Base-by-base conservation (phyloP, 1,140 invertebrate species). In the Drosophila parvula region DNA sequence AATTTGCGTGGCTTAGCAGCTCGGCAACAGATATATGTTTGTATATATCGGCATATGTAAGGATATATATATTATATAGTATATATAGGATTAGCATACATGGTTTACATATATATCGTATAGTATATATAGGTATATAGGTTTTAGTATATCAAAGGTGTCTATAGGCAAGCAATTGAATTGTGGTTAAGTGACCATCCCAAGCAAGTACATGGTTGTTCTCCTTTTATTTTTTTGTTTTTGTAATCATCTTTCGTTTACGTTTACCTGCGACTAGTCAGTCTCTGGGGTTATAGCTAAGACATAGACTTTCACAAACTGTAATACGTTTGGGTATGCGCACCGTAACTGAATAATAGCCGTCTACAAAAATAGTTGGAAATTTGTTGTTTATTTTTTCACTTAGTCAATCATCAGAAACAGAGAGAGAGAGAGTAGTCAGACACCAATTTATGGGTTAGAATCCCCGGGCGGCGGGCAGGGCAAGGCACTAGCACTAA, bases 241-340 rank as follows among this genome's bases (percentile, higher is more conserved):
- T 22, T 53, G 69, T 30, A 70, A 78, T 41, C 36, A 61, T 68
- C 34, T 22, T 55, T 36, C 50, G 40, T 36, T 73, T 57, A 44
- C 43, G 48, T 64, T 79, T 88, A 86, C 83, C 83, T 86, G 55
- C 32, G 27, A 36, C 48, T 77, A 86, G 71, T 86, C 79, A 86
- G 71, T 86, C 79, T 50, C 67, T 67, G 71, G 63, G 79, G 50
- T 44, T 74, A 81, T 89, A 89, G 71, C 76, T 86, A 81, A 91
- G 82, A 77, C 90, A 91, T 74, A 91, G 78, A 48, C 74, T 89
- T 81, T 91, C 77, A 84, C 84, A 91, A 70, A 91, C 80, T 74
- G 80, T 88, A 56, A 91, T 86, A 78, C 90, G 88, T 79, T 91
- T 91, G 67, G 90, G 90, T 81, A 91, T 90, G 27, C 90, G 89